Base-by-base conservation (phyloP, 2,888 invertebrate genomes). In the Volucella inanis region DNA sequence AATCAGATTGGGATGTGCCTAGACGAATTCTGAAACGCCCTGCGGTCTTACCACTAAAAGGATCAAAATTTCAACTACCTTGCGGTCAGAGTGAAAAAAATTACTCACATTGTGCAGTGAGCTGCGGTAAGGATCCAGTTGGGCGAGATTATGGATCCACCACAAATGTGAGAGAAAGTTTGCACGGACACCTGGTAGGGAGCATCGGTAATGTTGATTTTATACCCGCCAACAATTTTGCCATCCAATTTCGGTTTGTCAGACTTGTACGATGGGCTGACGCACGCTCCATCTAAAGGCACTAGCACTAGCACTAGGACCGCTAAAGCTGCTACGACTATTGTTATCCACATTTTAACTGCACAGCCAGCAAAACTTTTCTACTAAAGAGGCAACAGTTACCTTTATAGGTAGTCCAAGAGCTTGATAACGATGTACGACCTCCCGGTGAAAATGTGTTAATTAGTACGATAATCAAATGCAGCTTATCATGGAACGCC, bases 1-100 rank as follows among this genome's bases (percentile, higher is more conserved):
- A 55, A 0, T 90, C 89, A 15, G 90, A 92, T 47, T 91, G 92
- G 0, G 94, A 93, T 6, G 94, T 94, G 1, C 95, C 95, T 10
- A 93, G 92, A 0, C 94, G 93, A 0, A 95, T 89, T 47, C 88
- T 89, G 1, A 92, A 57, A 0, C 87, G 81, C 2, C 89, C 87
- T 0, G 90, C 88, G 0, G 87, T 88, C 64, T 89, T 90, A 0
- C 90, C 89, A 71, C 92, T 91, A 11, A 18, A 62, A 18, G 62
- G 65, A 52, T 14, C 38, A 22, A 43, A 12, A 3, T 45, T 9
- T 15, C 59, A 50, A 14, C 11, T 31, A 39, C 3, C 45, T 14
- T 15, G n/a, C 31, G 22, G 31, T 41, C 45, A 59, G 12, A 6
- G 8, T 39, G 14, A 12, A 39, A 8, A 9, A 2, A 41, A 31